Evolutionary conservation across 1,140 invertebrate species (phyloP).

Genomic region (Drosophila sucinea): DNA sequence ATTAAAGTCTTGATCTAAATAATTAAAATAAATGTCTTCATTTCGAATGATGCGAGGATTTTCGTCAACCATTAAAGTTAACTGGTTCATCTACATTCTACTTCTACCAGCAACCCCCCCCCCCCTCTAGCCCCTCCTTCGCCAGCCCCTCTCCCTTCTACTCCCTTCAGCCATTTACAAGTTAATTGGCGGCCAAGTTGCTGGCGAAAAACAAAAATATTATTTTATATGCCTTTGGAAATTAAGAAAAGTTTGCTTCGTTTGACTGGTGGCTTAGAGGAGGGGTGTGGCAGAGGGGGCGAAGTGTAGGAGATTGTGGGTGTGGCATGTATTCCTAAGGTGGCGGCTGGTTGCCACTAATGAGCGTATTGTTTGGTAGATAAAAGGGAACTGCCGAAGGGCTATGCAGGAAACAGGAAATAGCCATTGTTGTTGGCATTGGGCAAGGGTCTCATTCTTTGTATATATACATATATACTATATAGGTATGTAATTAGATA

Average conservation of each 20-base stretch:
- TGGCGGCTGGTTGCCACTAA: slow-evolving; percentile 46
- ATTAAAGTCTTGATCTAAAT: slow-evolving; percentile 61
- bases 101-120: background rate
- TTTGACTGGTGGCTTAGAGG: background rate
- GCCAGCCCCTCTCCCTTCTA: background rate
- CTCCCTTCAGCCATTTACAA: slow-evolving; percentile 38
- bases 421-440: slow-evolving; percentile 52
- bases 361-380: slow-evolving; percentile 74
- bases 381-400: slow-evolving; percentile 38
- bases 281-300: too few relatives aligned
- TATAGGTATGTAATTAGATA: background rate
- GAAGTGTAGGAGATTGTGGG: background rate
- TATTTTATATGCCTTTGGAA: slow-evolving; percentile 69
- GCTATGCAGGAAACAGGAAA: slow-evolving; percentile 41
- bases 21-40: slow-evolving; percentile 73
- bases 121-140: too few relatives aligned
- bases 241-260: slow-evolving; percentile 70
- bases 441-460: slow-evolving; percentile 34
- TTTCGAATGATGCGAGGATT: slow-evolving; percentile 51
- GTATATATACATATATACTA: background rate
- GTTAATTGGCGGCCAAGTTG: slow-evolving; percentile 68
- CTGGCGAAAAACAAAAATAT: slow-evolving; percentile 68
- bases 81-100: background rate
- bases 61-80: slow-evolving; percentile 43
- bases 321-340: slow-evolving; percentile 7